These are phyloP conservation scores for Lepisosteus oculatus DNA, from an alignment of 2,113 vertebrate genomes.

Conservation along the genomic window DNA sequence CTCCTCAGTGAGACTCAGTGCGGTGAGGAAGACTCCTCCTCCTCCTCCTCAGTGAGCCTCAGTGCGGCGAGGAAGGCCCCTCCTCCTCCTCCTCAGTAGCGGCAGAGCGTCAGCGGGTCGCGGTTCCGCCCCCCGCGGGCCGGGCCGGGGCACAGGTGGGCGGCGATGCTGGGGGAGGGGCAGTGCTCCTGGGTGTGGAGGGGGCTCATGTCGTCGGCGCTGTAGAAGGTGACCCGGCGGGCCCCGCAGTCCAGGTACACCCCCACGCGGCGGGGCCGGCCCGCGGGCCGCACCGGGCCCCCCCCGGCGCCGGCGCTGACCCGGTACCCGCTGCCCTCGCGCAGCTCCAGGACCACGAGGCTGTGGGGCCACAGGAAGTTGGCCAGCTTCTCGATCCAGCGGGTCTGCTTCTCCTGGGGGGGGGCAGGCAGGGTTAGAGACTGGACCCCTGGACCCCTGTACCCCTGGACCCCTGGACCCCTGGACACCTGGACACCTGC, in stretches of 20 bases:
- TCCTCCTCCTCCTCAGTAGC: slow-evolving; percentile 12
- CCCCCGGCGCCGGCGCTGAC: neutral
- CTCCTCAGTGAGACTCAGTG: too few species aligned
- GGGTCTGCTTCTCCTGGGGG: too few species aligned
- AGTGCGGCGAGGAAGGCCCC: too few species aligned
- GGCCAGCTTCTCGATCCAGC: too few species aligned
- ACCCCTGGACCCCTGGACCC: too few species aligned
- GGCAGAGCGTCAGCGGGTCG: slow-evolving; percentile 23
- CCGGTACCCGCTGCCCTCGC: neutral
- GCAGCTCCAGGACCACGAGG: neutral
- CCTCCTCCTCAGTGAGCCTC: too few species aligned
- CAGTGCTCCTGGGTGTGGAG: slow-evolving; percentile 17
- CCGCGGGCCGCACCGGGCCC: neutral
- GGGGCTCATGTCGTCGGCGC: slow-evolving; percentile 41
- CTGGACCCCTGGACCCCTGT: too few species aligned
- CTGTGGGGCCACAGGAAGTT: too few species aligned
- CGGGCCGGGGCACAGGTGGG: slow-evolving; percentile 28
- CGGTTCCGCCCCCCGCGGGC: slow-evolving; percentile 20
- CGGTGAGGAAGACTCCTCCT: too few species aligned
- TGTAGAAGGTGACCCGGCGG: slow-evolving; percentile 36
- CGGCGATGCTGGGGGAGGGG: neutral
- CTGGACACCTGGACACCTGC: too few species aligned
- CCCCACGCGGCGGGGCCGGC: slow-evolving; percentile 32
- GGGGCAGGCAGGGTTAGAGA: too few species aligned
- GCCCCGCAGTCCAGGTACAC: slow-evolving; percentile 38